These are phyloP conservation scores for Pseudoatta argentina DNA, from an alignment of 1,140 invertebrate species.

Conservation along the genomic window DNA sequence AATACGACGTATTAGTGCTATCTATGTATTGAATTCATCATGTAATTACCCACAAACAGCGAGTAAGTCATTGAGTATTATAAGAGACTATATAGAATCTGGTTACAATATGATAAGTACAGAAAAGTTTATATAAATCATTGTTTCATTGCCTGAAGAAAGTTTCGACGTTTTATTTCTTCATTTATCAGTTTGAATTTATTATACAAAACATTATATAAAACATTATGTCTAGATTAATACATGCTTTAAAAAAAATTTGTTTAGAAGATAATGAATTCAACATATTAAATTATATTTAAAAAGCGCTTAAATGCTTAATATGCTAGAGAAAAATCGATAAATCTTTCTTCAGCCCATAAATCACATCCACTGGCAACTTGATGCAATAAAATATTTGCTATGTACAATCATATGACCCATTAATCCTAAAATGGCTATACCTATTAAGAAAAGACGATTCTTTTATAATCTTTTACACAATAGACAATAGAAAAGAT, in stretches of 20 bases:
- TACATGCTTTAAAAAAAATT: neutral
- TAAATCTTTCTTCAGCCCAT: constrained; percentile 55
- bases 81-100: too few relatives aligned
- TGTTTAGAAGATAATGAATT: neutral
- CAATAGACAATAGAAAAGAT: neutral
- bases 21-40: too few relatives aligned
- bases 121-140: neutral
- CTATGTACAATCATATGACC: constrained; percentile 52
- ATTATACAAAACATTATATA: neutral
- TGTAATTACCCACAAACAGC: too few relatives aligned
- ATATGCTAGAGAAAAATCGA: neutral
- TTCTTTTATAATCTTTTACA: constrained; percentile 1
- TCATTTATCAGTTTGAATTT: neutral
- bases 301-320: neutral
- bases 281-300: neutral
- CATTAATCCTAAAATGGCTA: constrained; percentile 66
- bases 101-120: neutral
- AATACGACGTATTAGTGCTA: too few relatives aligned
- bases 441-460: constrained; percentile 49
- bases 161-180: neutral
- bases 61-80: too few relatives aligned
- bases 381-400: constrained; percentile 40
- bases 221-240: neutral
- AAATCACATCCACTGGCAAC: constrained; percentile 61
- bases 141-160: neutral